These are phyloP conservation scores for Listronotus bonariensis DNA, from an alignment of 1,140 invertebrate species.

Conservation along the genomic window DNA sequence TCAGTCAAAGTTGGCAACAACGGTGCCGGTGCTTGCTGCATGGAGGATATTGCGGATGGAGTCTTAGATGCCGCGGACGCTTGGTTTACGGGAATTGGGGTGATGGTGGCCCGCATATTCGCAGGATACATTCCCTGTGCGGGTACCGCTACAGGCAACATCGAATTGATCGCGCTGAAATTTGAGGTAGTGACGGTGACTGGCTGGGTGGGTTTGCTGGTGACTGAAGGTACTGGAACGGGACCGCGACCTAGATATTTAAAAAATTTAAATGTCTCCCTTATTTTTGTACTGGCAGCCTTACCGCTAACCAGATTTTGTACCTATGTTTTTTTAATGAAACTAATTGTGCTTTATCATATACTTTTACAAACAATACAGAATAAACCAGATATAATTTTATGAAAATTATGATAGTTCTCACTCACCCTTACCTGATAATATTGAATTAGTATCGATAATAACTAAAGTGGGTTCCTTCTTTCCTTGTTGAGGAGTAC, in stretches of 20 bases:
- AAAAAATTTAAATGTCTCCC: no score
- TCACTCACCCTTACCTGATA: constrained; percentile 53
- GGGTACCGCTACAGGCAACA: constrained; percentile 60
- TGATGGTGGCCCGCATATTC: constrained; percentile 64
- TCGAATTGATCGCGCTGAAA: constrained; percentile 56
- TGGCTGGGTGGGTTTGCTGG: constrained; percentile 44
- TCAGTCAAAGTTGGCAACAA: constrained; percentile 81
- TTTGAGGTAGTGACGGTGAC: constrained; percentile 43
- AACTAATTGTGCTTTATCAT: no score
- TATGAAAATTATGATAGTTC: no score
- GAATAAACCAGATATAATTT: no score
- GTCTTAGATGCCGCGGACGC: constrained; percentile 24
- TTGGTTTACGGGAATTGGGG: constrained; percentile 60
- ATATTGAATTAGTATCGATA: constrained; percentile 76
- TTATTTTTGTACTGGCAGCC: no score
- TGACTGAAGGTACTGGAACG: constrained; percentile 56
- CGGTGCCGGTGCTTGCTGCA: constrained; percentile 59
- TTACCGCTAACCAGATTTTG: no score
- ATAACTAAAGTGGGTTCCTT: constrained; percentile 79
- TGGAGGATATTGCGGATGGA: constrained; percentile 24
- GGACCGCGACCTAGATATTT: constrained; percentile 61
- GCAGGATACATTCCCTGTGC: constrained; percentile 63
- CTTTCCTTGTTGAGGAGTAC: constrained; percentile 57
- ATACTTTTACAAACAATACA: no score
- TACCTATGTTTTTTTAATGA: no score